Evolutionary conservation across 1,140 invertebrate genomes (phyloP), one percentile per base, ranked within the genome.

Genomic region (Drosophila arawakana): DNA sequence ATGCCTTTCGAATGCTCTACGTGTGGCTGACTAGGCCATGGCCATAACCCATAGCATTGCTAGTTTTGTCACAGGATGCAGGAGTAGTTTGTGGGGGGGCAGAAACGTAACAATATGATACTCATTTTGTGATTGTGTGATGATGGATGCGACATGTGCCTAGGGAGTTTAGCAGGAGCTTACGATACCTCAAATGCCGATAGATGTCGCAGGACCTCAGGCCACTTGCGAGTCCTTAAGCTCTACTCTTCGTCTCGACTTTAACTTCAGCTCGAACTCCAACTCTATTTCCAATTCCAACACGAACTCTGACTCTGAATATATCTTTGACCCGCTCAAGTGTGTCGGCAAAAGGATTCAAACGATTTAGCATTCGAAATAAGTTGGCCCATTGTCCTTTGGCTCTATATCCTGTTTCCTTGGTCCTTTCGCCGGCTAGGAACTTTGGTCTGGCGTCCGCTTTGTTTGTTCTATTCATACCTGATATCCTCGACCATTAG

Each of bases 61-160:
- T 54, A 21, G 43, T 30, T 30, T 30, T 30, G 25, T 30, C 4
- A 30, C 3, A 30, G 10, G 47, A 8, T 11, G 9, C 6, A 10
- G 6, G 9, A 47, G 15, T 1, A 8, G 44, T 0, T 0, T 13
- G 0, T 11, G n/a, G 30, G 0, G 37, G 2, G 25, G n/a, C 11
- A 43, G 10, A 35, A 13, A 68, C 74, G n/a, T 8, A 35, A 7
- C 35, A 13, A 68, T 71, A 81, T 89, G 80, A 89, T 89, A 89
- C 84, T 89, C 84, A 90, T 89, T 89, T 89, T 89, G 85, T 89
- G 84, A 89, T 89, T 89, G 84, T 89, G 84, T 89, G 84, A 89
- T 89, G 84, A 89, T 89, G 84, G 84, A 89, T 89, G 85, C 77
- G 80, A 76, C 78, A 88, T 80, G 80, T 78, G 79, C 67, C 67